Percentiles rank a stretch among this genome's conserved stretches.
These are phyloP conservation scores for Vanacampus margaritifer DNA, from an alignment of 2,113 vertebrate genomes.

Conservation along the genomic window DNA sequence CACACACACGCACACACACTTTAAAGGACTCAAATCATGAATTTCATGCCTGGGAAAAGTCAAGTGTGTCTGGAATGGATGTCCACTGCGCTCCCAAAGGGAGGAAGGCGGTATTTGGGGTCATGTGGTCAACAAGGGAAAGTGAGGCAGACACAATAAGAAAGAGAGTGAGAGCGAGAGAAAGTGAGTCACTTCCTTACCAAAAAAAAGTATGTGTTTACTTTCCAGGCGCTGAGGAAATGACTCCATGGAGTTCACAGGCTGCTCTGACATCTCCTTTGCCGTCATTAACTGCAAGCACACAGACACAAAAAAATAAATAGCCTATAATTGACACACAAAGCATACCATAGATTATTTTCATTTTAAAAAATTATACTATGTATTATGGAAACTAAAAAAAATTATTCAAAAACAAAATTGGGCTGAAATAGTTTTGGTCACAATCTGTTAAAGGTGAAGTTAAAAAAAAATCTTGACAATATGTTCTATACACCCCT, in stretches of 20 bases:
- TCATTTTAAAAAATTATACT: not conserved
- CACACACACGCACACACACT: too few relatives aligned
- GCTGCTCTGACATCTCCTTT: constrained; percentile 53
- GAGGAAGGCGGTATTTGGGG: constrained; percentile 11
- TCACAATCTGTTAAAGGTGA: too few relatives aligned
- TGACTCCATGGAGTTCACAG: constrained; percentile 66
- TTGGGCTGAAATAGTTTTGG: not conserved
- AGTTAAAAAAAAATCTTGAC: too few relatives aligned
- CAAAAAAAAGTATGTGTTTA: constrained; percentile 69
- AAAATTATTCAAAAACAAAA: not conserved
- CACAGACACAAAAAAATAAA: constrained; percentile 32
- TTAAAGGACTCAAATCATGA: not conserved
- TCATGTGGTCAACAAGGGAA: constrained; percentile 26
- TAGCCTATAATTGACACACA: constrained; percentile 5
- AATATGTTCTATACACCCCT: too few relatives aligned
- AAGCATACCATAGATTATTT: constrained; percentile 20
- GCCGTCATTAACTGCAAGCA: constrained; percentile 45
- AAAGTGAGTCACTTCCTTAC: constrained; percentile 61
- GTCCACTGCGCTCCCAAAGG: not conserved
- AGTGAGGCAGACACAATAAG: constrained; percentile 4
- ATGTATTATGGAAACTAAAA: not conserved
- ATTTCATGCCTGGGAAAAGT: constrained; percentile 6
- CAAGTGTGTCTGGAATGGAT: constrained; percentile 1
- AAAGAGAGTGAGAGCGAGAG: constrained; percentile 5
- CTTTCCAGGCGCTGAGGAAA: constrained; percentile 71